phyloP scores from a whole-genome alignment of 2,797 vertebrate genomes.

The Halcyon badia region DNA sequence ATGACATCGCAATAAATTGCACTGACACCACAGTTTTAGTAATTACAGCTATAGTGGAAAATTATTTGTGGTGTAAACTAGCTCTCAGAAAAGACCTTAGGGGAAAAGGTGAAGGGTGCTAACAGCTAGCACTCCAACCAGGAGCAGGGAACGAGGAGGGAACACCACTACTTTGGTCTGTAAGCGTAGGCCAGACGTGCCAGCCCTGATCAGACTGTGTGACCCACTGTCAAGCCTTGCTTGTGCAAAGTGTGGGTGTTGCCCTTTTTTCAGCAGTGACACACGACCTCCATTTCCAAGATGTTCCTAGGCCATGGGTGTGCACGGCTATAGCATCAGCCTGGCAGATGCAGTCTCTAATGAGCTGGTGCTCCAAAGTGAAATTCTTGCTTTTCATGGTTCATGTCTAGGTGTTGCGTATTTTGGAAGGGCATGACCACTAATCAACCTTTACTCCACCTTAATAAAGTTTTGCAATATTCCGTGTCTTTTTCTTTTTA shows the following conservation, averaged over 20 bases:
- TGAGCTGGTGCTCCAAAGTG: neutral
- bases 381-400: neutral
- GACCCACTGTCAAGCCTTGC: neutral
- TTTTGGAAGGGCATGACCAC: slow-evolving; percentile 5
- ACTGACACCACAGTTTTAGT: neutral
- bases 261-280: neutral
- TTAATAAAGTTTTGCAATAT: neutral
- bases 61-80: slow-evolving; percentile 16
- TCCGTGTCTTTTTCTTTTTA: neutral
- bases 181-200: neutral
- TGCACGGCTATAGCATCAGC: neutral
- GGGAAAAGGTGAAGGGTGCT: neutral
- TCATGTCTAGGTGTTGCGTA: neutral
- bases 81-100: neutral
- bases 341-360: neutral
- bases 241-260: neutral
- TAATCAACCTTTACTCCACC: neutral
- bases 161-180: neutral
- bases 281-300: neutral
- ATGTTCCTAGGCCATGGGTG: neutral
- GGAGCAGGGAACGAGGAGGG: neutral
- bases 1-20: neutral
- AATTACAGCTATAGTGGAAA: slow-evolving; percentile 29
- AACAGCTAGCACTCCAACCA: slow-evolving; percentile 11
- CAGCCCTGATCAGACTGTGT: neutral